Percentiles rank a stretch among this genome's conserved stretches.
Evolutionary conservation across 2,888 invertebrate genomes (phyloP).

Genomic region (Yponomeuta plumbellus): DNA sequence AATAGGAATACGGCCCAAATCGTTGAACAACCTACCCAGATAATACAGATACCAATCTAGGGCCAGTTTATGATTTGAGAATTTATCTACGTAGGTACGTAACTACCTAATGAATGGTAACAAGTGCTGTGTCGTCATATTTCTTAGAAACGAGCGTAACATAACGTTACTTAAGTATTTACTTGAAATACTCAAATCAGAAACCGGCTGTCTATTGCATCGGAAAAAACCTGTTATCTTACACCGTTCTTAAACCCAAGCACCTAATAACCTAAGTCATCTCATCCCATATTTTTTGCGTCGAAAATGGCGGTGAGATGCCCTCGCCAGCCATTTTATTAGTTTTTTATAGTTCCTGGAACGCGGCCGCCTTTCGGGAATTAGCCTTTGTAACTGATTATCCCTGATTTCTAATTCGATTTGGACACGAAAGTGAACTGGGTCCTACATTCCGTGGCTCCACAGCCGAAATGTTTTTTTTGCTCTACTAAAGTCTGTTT

Average conservation of each 20-base stretch:
- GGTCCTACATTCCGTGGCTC: neutral
- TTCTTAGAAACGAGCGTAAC: too few relatives aligned
- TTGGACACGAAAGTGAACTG: constrained; percentile 36
- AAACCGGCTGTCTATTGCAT: neutral
- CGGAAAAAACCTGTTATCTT: neutral
- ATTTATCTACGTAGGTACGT: too few relatives aligned
- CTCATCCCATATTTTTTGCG: neutral
- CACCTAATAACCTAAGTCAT: neutral
- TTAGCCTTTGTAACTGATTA: constrained; percentile 52
- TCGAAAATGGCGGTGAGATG: neutral
- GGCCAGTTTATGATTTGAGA: too few relatives aligned
- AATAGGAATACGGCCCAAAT: too few relatives aligned
- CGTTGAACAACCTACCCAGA: too few relatives aligned
- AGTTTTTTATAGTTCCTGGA: constrained; percentile 45
- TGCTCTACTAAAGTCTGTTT: too few relatives aligned
- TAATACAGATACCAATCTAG: too few relatives aligned
- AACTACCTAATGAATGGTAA: too few relatives aligned
- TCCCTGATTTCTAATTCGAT: constrained; percentile 50
- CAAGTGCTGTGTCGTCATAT: too few relatives aligned
- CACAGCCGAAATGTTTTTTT: too few relatives aligned
- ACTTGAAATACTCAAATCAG: too few relatives aligned
- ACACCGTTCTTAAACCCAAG: neutral
- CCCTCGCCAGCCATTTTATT: constrained; percentile 29
- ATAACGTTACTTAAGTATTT: too few relatives aligned
- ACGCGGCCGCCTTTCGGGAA: constrained; percentile 33